Evolutionary conservation across 2,113 vertebrate genomes (phyloP), one percentile per base, ranked within the genome.

Genomic region (Brachyhypopomus occidentalis): DNA sequence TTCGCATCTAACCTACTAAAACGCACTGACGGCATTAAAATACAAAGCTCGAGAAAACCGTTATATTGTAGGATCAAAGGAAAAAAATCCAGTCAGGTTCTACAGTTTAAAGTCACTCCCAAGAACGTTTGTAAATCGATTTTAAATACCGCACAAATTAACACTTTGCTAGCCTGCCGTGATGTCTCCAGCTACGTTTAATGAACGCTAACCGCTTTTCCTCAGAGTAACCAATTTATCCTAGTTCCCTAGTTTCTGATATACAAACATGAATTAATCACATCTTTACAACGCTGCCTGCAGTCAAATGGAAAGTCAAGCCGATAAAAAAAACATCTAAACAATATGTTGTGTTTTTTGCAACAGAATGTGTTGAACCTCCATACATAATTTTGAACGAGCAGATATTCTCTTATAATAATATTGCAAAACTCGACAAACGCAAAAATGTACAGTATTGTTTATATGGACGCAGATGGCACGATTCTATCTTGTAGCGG

Each of bases 211-310:
- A 59, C 60, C 36, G 41, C 58, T 62, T 30, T 66, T 6, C 41
- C 55, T 36, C 52, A 52, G 11, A 56, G 22, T 58, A n/a, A 30
- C 25, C 73, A 34, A 62, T 41, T 27, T 62, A 72, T 60, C 45
- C 55, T 48, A 14, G 8, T 55, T 23, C 30, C 16, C n/a, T 38
- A 23, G 74, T 52, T 60, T 67, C 66, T 74, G 70, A 80, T 74
- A 77, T 83, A 77, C 77, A 80, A 38, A 83, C 36, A 77, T 48
- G 30, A 75, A 27, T 55, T 2, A 75, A 25, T 66, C 60, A 67
- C 6, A 75, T 64, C 71, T 74, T 77, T 75, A 78, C 76, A 86
- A 88, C 86, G 88, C 91, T 87, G 88, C 88, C 86, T 83, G 85
- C 89, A 89, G 87, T 89, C 81, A 81, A 79, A 52, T 58, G 38